These are phyloP conservation scores for Dufourea novaeangliae DNA, from an alignment of 1,140 invertebrate genomes.

Conservation along the genomic window DNA sequence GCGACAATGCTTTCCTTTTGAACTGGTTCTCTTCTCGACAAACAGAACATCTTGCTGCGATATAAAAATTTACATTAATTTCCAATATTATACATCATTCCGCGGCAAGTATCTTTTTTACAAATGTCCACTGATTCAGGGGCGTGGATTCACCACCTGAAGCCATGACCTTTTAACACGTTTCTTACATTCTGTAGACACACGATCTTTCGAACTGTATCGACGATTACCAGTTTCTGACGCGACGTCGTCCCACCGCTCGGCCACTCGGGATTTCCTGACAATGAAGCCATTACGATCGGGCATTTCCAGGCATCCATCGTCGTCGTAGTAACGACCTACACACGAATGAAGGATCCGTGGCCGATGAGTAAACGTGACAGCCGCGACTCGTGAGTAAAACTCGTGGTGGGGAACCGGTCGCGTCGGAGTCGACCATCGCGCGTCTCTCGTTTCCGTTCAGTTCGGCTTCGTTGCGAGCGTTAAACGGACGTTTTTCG, in stretches of 20 bases:
- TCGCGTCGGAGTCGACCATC: conserved; percentile 19
- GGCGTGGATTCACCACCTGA: no score
- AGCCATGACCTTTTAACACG: no score
- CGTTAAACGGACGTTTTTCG: conserved; percentile 22
- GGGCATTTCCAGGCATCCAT: conserved; percentile 64
- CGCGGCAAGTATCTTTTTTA: no score
- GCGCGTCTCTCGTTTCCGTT: conserved; percentile 3
- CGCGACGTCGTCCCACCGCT: no score
- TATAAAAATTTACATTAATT: no score
- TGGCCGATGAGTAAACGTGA: conserved; percentile 20
- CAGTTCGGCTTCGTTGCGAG: conserved; percentile 21
- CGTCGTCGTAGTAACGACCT: conserved; percentile 31
- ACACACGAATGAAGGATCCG: conserved; percentile 22
- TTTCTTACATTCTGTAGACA: no score
- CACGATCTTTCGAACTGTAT: no score
- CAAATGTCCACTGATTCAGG: no score
- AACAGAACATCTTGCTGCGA: no score
- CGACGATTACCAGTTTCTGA: conserved; percentile 4
- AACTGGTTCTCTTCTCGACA: no score
- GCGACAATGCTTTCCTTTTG: no score
- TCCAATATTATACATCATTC: no score
- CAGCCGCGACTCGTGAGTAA: not conserved
- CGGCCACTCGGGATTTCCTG: conserved; percentile 33
- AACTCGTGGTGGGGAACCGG: conserved; percentile 38
- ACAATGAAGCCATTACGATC: conserved; percentile 46